These are phyloP conservation scores for Acholoe squamosa DNA, from an alignment of 2,888 invertebrate genomes.

Conservation along the genomic window DNA sequence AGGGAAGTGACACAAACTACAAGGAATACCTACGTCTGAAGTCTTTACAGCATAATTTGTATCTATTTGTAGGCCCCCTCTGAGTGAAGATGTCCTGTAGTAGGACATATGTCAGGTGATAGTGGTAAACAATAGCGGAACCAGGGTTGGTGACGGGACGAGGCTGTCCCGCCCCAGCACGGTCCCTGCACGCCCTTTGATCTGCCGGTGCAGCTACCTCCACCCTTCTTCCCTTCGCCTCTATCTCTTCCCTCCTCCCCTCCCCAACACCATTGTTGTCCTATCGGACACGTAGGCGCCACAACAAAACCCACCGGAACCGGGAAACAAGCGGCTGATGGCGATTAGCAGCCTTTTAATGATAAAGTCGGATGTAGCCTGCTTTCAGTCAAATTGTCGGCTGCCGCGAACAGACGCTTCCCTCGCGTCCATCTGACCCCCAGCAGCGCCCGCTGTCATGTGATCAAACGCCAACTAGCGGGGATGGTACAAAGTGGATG, in stretches of 20 bases:
- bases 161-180: not conserved
- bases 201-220: not conserved
- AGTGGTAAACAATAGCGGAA: conserved; percentile 1
- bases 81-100: not conserved
- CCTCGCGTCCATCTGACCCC: not conserved
- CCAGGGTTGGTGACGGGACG: not conserved
- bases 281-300: not conserved
- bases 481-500: not conserved
- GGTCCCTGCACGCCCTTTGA: not conserved
- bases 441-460: conserved; percentile 7
- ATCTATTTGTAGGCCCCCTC: conserved; percentile 12
- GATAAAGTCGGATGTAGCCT: conserved; percentile 30
- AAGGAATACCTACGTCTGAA: not conserved
- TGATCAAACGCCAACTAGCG: conserved; percentile 23
- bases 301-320: not conserved
- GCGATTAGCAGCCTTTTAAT: conserved; percentile 36
- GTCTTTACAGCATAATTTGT: conserved; percentile 25
- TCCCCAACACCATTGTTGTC: not conserved
- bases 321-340: conserved; percentile 22
- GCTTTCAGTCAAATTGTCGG: not conserved
- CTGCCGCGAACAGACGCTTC: not conserved
- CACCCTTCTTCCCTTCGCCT: not conserved
- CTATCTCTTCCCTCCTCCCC: not conserved
- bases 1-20: not conserved
- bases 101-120: conserved; percentile 34